Evolutionary conservation across 2,113 vertebrate species (phyloP).

Genomic region (Brienomyrus longianalis): DNA sequence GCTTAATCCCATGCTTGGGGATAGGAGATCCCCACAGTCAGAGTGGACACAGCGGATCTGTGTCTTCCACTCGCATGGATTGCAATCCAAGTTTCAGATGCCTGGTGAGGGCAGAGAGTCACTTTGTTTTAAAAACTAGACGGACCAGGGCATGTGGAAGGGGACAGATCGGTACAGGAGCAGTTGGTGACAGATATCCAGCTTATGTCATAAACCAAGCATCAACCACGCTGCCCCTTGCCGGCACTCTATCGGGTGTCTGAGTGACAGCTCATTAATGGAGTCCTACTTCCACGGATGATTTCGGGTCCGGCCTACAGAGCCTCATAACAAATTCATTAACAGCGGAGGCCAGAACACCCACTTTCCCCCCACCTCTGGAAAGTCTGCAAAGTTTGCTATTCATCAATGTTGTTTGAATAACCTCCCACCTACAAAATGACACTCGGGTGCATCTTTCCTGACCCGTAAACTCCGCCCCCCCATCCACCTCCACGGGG

Average conservation of each 20-base stretch:
- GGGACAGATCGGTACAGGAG: not conserved
- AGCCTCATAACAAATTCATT: not conserved
- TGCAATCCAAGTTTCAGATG: slow-evolving; percentile 36
- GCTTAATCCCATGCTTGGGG: slow-evolving; percentile 22
- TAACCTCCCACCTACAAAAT: not conserved
- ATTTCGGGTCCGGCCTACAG: not conserved
- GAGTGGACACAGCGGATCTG: not conserved
- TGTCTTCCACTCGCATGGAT: slow-evolving; percentile 14
- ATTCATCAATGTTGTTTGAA: not conserved
- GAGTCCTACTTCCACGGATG: not conserved
- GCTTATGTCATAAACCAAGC: not conserved
- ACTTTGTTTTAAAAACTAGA: not conserved
- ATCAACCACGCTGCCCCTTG: not conserved
- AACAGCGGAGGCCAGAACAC: not conserved
- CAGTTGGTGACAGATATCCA: not conserved
- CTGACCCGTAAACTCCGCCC: not conserved
- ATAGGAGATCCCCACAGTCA: not conserved
- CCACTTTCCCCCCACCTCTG: not conserved
- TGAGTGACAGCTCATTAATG: not conserved
- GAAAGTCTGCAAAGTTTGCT: not conserved
- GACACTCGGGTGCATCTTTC: not conserved
- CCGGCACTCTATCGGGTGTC: not conserved
- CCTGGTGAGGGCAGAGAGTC: slow-evolving; percentile 35
- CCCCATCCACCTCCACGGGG: not conserved
- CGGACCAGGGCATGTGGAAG: not conserved